Base-by-base conservation (phyloP, 2,888 invertebrate genomes). In the Eristalis tenax region DNA sequence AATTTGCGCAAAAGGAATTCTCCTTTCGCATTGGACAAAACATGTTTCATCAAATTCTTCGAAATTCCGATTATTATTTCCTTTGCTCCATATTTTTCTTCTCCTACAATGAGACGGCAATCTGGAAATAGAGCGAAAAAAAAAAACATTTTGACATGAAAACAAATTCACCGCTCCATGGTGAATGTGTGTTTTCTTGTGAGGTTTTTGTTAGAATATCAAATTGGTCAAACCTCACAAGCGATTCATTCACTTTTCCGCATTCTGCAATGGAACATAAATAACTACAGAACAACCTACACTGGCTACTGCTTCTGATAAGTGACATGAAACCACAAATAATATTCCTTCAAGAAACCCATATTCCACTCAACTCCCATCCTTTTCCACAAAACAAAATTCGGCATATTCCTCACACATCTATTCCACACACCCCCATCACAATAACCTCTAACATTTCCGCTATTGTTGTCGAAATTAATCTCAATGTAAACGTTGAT, bases 381-480 rank as follows among this genome's bases (percentile, higher is more conserved):
- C 65, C 73, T 26, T 18, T 73, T n/a, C 26, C 71, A 3, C 83
- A 83, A 80, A 83, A 50, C 66, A 73, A 65, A 80, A 80, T 66
- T 26, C 57, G n/a, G 32, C 69, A 10, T 88, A 83, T 64, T 85
- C 85, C 35, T 13, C 73, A 81, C 13, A 80, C 81, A 6, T 56
- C 57, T n/a, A 79, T 88, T 57, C 61, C 88, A 22, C 85, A 88
- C 57, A 75, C 75, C 18, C 13, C 28, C 18, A 56, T 85, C 8
- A 28, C 59, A 11, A 40, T 79, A 2, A 69, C 61, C 8, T 79
- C 76, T 32, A 76, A 68, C n/a, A 73, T 84, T 35, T 70, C 32
- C 15, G 43, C 78, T 8, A 23, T 88, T n/a, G 88, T 35, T 11
- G 50, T 82, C 2, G 64, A 66, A 75, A 66, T 88, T n/a, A 63